Evolutionary conservation across 2,797 vertebrate genomes (phyloP), one percentile per base, ranked within the genome.

Genomic region (Myoxocephalus aenaeus): DNA sequence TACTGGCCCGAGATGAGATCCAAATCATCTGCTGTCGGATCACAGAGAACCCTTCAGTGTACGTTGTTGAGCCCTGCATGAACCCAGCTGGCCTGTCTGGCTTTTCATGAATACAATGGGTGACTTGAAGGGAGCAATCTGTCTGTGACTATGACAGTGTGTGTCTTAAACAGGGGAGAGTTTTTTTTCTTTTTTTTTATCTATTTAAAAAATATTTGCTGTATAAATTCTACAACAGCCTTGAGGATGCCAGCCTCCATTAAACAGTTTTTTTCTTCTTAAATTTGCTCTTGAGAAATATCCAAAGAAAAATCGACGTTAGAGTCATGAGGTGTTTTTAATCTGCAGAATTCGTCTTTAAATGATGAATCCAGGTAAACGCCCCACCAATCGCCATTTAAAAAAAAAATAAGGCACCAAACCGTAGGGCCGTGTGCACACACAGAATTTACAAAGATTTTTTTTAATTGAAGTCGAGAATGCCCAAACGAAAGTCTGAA

Each of bases 111-210:
- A 73, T 63, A 63, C 58, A 59, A 36, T 48, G 69, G 76, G 68
- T 88, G 17, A 77, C 75, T 75, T 85, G 51, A 74, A 42, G 62
- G 59, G 77, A 75, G 67, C 42, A 62, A 48, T 27, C 70, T 25
- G 53, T 76, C 46, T 73, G 90, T 92, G 87, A 65, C 88, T 25
- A 87, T 88, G 82, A 80, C 81, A 71, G 78, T 86, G 29, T 38
- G 18, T 42, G 54, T 46, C 29, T 80, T 78, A 70, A 83, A 63
- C 77, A 75, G 53, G 57, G 46, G 59, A 77, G 56, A 5, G 48
- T 38, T 85, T 75, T n/a, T n/a, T n/a, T n/a, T n/a, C n/a, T n/a
- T n/a, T n/a, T n/a, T n/a, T 65, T 32, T 4, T 32, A 4, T 59
- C 18, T 77, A 7, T 44, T 20, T 59, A 85, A 75, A 48, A 85